phyloP scores from a whole-genome alignment of 2,113 vertebrate species.

The Aplodontia rufa region DNA sequence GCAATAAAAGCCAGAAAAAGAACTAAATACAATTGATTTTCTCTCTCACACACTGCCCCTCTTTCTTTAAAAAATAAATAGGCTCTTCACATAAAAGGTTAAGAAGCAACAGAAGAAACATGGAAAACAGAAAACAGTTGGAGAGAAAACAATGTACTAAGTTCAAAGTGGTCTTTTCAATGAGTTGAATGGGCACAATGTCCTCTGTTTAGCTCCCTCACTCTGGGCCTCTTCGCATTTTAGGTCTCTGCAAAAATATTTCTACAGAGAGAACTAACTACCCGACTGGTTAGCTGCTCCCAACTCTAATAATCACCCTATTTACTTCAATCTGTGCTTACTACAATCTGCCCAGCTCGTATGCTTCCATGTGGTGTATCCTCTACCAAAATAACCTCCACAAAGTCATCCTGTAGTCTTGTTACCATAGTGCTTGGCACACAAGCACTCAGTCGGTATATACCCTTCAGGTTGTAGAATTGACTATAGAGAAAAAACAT shows the following conservation, averaged over 20 bases:
- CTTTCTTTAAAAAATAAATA: too few relatives aligned
- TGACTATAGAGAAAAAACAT: background rate
- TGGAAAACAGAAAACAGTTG: background rate
- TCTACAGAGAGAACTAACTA: background rate
- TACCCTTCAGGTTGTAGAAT: background rate
- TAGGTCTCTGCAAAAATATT: slow-evolving; percentile 9
- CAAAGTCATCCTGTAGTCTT: background rate
- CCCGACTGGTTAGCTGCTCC: background rate
- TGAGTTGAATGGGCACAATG: background rate
- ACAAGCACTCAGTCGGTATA: background rate
- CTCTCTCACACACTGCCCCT: too few relatives aligned
- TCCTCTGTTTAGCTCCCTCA: background rate
- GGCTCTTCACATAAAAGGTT: background rate
- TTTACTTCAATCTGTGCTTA: background rate
- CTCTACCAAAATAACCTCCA: background rate
- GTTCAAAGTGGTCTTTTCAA: background rate
- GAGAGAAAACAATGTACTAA: background rate
- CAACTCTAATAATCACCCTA: background rate
- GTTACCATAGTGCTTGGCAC: background rate
- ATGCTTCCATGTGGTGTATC: background rate
- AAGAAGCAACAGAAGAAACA: background rate
- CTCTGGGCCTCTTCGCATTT: background rate
- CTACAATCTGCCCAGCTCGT: background rate
- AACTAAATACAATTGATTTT: too few relatives aligned
- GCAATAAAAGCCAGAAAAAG: too few relatives aligned